Evolutionary conservation across 2,113 vertebrate genomes (phyloP), one percentile per base, ranked within the genome.

Genomic region (Caranx ignobilis): DNA sequence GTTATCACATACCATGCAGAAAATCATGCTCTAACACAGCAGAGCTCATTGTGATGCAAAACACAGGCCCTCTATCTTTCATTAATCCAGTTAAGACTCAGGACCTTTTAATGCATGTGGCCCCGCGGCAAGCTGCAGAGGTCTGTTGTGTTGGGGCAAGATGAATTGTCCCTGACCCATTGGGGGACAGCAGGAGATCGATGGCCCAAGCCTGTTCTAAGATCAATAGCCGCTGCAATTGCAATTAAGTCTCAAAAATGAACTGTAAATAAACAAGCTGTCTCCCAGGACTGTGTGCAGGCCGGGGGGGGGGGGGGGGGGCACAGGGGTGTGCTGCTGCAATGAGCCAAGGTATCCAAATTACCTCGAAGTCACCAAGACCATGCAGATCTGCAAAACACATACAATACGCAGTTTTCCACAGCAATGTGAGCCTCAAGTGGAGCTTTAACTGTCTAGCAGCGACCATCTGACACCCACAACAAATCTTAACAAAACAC

Each of bases 211-310:
- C 62, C 68, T 52, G 81, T 60, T 82, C 60, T 60, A 11, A 71
- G 79, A 84, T 92, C 89, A 85, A 91, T 90, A 87, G 70, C 64
- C 31, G 3, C 73, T 43, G 64, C 80, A 71, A 81, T 77, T 73
- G 74, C 85, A 91, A 92, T 88, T 91, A 92, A 87, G 85, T 88
- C 66, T 75, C 50, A 83, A 88, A 85, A 88, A 85, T 83, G 32
- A 86, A 87, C 65, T 73, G 87, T 87, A 86, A 89, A 84, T 88
- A 92, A 92, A 90, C 85, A 86, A 86, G 78, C 41, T 18, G 67
- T 72, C 83, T 86, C 69, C 32, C 39, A 64, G 83, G 82, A 84
- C 73, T 48, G 13, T 11, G 26, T 1, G 26, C 26, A 26, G 26
- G 26, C 26, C n/a, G n/a, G n/a, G n/a, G 32, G 35, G 9, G 68